Evolutionary conservation across 2,888 invertebrate genomes (phyloP).

Genomic region (Aphodius sticticus): DNA sequence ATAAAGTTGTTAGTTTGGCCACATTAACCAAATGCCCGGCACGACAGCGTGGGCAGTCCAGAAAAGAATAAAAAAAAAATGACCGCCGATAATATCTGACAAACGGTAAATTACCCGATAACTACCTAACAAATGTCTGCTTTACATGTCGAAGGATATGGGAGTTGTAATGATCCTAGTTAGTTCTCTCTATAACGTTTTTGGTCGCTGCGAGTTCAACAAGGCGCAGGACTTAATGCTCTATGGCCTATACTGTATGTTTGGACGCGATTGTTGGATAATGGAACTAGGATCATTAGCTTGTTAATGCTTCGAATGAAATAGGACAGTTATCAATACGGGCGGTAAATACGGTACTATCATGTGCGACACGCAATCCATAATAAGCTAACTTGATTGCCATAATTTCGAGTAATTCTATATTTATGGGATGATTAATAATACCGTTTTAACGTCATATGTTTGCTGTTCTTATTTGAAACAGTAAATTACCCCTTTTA

Average conservation of each 20-base stretch:
- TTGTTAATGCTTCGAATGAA: background rate
- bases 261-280: background rate
- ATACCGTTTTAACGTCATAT: background rate
- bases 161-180: conserved; percentile 19
- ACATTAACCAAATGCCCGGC: background rate
- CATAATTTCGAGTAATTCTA: background rate
- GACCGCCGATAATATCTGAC: conserved; percentile 39
- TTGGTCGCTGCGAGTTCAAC: background rate
- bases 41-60: background rate
- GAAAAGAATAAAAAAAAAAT: conserved; percentile 29
- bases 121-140: conserved; percentile 55
- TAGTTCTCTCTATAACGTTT: background rate
- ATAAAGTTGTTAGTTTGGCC: background rate
- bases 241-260: background rate
- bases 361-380: background rate
- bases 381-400: background rate
- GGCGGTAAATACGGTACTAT: background rate
- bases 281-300: background rate
- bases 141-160: conserved; percentile 51
- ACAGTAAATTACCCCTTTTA: no score
- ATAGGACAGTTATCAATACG: background rate
- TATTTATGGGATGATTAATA: background rate
- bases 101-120: conserved; percentile 52
- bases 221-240: background rate
- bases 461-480: background rate